Percentiles rank a stretch among this genome's conserved stretches.
Conservation (phyloP, 1,140 invertebrate genomes). For the Trichonephila clavata region DNA sequence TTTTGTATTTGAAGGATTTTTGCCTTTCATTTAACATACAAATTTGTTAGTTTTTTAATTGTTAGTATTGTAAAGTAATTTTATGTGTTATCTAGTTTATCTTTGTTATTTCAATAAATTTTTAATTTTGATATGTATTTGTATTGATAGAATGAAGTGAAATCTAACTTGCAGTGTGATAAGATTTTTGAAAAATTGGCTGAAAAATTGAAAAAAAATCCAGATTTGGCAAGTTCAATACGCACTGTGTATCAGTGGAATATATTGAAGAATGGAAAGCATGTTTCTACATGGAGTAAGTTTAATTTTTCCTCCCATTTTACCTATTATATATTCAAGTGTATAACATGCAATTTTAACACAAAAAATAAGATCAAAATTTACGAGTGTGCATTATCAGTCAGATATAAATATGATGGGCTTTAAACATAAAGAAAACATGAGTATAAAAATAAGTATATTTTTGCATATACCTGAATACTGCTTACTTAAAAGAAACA, state of each 20-base stretch:
- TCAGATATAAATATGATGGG: too few relatives aligned
- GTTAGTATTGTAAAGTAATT: neutral
- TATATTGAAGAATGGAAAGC: constrained; percentile 89
- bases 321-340: too few relatives aligned
- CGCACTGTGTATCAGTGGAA: constrained; percentile 92
- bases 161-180: constrained; percentile 32
- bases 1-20: neutral
- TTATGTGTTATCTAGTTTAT: neutral
- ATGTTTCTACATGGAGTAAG: constrained; percentile 92
- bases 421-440: too few relatives aligned
- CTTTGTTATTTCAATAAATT: neutral
- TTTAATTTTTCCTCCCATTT: neutral
- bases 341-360: too few relatives aligned
- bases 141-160: constrained; percentile 17
- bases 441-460: too few relatives aligned
- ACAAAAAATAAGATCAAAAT: too few relatives aligned
- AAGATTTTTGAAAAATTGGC: constrained; percentile 64
- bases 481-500: too few relatives aligned
- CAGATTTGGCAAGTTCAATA: constrained; percentile 88
- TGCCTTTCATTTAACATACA: too few relatives aligned
- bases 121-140: neutral
- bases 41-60: neutral
- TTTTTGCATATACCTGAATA: too few relatives aligned
- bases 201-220: constrained; percentile 80
- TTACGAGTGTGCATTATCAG: too few relatives aligned